Evolutionary conservation across 1,140 invertebrate species (phyloP).

Genomic region (Bombus fervidus): DNA sequence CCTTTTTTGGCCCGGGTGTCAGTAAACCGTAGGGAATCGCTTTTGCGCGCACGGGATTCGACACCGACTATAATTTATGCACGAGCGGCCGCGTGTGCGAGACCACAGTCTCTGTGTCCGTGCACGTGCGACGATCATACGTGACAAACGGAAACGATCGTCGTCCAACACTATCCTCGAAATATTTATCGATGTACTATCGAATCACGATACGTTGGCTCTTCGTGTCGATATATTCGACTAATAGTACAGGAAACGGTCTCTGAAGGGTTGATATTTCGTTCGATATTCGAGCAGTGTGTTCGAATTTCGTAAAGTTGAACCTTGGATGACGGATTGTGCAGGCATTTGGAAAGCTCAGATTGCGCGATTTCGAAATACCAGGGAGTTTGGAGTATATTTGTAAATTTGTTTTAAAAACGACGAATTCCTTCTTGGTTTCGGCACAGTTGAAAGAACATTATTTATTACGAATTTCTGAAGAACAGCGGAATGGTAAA

Average conservation of each 20-base stretch:
- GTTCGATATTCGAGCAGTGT: neutral
- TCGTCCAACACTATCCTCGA: conserved; percentile 18
- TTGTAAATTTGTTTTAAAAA: no score
- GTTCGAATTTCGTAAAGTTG: neutral
- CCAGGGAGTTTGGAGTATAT: no score
- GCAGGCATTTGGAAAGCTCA: no score
- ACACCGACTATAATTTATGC: conserved; percentile 58
- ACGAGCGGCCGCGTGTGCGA: conserved; percentile 27
- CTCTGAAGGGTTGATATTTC: no score
- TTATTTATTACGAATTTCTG: no score
- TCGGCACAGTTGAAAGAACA: no score
- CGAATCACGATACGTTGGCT: neutral
- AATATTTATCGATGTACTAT: neutral
- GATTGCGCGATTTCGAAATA: no score
- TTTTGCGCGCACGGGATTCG: conserved; percentile 51
- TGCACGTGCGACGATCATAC: conserved; percentile 36
- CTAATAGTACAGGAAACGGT: neutral
- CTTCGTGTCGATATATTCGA: neutral
- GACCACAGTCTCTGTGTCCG: neutral
- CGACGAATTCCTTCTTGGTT: no score
- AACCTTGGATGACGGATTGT: no score
- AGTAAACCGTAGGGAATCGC: conserved; percentile 51
- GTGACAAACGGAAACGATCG: conserved; percentile 22
- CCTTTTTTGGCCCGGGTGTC: conserved; percentile 74
- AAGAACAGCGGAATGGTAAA: no score